Base-by-base conservation (phyloP, 1,140 invertebrate genomes). In the Panagrolaimus sp. region DNA sequence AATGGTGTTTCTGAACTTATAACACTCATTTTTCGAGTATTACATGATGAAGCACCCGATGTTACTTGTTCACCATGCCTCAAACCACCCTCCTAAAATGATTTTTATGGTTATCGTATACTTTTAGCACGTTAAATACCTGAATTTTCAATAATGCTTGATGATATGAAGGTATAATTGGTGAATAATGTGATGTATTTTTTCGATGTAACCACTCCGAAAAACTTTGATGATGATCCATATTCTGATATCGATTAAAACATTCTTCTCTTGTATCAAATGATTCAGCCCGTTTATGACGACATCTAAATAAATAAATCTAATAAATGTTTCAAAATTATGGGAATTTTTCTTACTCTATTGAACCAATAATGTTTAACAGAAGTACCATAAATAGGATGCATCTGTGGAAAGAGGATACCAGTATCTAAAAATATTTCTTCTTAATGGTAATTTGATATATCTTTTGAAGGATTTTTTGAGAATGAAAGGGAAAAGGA, bases 121-220 rank as follows among this genome's bases (percentile, higher is more conserved):
- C 1, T 5, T 15, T 24, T 65, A n/a, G 26, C 52, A 58, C 17
- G 17, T 58, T n/a, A 26, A 69, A 43, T 76, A 83, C 80, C 73
- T 78, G 75, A 46, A 82, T 15, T 52, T 78, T 83, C 1, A 83
- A 66, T 62, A 82, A 68, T 15, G 81, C 80, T 62, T 83, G 81
- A 14, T 80, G 77, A 73, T 83, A 82, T 21, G 79, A 82, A 43
- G 80, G 80, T 1, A 81, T 71, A 46, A 82, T 82, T 9, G 80
- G 80, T 47, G 80, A 82, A 65, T 82, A 82, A 66, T 82, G 80
- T 12, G 80, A 82, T 0, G 79, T 68, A 52, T 82, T 82, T 68
- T 82, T 82, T 15, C 80, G 77, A 65, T 82, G 80, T 38, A 82
- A 69, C 75, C 78, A 81, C 21, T 83, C 63, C 7, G 81, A 69